Evolutionary conservation across 2,113 vertebrate genomes (phyloP).

Genomic region (Leptobrachium ailaonicum): DNA sequence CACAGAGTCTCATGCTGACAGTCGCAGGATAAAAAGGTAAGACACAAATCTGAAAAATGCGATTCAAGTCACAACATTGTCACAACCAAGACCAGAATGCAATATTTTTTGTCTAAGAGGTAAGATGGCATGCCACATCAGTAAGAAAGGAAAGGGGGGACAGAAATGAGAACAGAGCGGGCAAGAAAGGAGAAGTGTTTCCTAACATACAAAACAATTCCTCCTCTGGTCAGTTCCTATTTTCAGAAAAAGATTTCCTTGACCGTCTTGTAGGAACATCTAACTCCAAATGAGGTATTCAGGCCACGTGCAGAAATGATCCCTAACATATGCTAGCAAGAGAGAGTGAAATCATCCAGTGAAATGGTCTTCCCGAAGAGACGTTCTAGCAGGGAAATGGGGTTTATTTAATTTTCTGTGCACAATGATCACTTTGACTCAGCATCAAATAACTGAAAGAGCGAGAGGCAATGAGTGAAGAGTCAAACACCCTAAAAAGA

Average conservation of each 20-base stretch:
- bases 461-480: slow-evolving; percentile 39
- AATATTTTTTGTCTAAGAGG: too few relatives aligned
- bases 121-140: too few relatives aligned
- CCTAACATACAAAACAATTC: too few relatives aligned
- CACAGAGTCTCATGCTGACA: too few relatives aligned
- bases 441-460: slow-evolving; percentile 53
- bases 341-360: slow-evolving; percentile 6
- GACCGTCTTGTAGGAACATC: neutral
- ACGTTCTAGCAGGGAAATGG: neutral
- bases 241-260: neutral
- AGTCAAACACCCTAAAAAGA: slow-evolving; percentile 65
- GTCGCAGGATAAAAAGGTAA: too few relatives aligned
- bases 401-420: slow-evolving; percentile 23
- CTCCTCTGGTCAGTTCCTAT: too few relatives aligned
- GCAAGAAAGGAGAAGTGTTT: too few relatives aligned
- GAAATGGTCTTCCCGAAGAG: neutral
- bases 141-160: too few relatives aligned
- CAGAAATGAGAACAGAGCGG: too few relatives aligned
- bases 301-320: slow-evolving; percentile 2
- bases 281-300: neutral
- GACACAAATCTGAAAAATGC: too few relatives aligned
- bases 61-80: too few relatives aligned
- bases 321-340: slow-evolving; percentile 16
- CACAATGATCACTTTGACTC: slow-evolving; percentile 52
- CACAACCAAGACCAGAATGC: too few relatives aligned